phyloP scores from a whole-genome alignment of 2,113 vertebrate genomes.

The Carassius gibelio region DNA sequence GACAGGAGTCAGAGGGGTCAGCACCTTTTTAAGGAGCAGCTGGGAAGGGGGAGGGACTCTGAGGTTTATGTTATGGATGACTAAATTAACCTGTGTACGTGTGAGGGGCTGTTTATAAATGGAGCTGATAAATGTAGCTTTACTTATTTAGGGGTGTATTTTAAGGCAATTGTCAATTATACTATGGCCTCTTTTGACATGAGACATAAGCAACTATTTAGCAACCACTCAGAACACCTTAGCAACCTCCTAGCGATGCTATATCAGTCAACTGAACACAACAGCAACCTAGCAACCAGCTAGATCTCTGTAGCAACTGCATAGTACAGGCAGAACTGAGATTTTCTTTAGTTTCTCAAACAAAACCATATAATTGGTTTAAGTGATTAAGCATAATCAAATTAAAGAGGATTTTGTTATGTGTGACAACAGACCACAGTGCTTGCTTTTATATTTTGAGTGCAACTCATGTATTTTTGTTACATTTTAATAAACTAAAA shows the following conservation, averaged over 20 bases:
- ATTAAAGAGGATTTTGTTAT: slow-evolving; percentile 9
- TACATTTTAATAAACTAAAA: background rate
- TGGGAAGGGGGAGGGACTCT: slow-evolving; percentile 42
- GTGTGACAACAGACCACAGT: background rate
- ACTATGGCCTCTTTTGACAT: background rate
- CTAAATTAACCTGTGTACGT: slow-evolving; percentile 39
- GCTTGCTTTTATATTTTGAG: background rate
- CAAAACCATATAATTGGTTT: background rate
- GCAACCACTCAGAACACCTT: background rate
- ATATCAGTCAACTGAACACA: background rate
- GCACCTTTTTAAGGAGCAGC: slow-evolving; percentile 58
- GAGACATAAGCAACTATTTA: background rate
- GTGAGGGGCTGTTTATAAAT: background rate
- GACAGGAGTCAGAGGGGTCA: slow-evolving; percentile 58
- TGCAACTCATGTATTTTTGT: background rate
- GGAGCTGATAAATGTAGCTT: background rate
- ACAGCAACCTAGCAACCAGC: background rate
- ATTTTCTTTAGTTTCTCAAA: slow-evolving; percentile 8
- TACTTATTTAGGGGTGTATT: background rate
- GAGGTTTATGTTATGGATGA: slow-evolving; percentile 31
- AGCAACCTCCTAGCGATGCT: background rate
- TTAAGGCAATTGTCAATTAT: background rate
- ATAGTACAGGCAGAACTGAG: background rate
- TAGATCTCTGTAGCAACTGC: background rate
- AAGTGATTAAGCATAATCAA: background rate